A percentile compares a stretch with the other conserved stretches of the same genome.
Conservation (phyloP, 1,140 invertebrate species). For the Choristoneura fumiferana region DNA sequence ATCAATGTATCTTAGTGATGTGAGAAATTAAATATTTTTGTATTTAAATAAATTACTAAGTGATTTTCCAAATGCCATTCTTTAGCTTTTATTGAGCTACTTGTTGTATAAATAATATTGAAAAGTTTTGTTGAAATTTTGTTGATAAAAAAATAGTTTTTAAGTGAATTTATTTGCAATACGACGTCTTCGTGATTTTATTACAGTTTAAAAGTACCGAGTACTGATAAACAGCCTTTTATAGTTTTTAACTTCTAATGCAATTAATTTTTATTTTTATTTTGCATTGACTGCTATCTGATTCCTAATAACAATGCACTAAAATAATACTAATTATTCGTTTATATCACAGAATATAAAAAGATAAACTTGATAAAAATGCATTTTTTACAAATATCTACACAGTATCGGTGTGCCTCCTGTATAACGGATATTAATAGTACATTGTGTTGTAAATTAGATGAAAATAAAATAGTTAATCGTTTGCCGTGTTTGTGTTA, state of each 20-base stretch:
- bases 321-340: not conserved
- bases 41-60: conserved; percentile 48
- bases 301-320: conserved; percentile 13
- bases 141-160: conserved; percentile 26
- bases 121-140: conserved; percentile 27
- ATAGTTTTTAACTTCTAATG: not conserved
- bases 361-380: too few species aligned
- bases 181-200: not conserved
- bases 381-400: too few species aligned
- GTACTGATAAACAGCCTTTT: conserved; percentile 1
- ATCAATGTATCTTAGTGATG: conserved; percentile 29
- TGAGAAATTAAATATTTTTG: conserved; percentile 58
- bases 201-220: not conserved
- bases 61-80: conserved; percentile 56
- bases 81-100: conserved; percentile 61
- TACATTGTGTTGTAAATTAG: conserved; percentile 5
- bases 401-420: not conserved
- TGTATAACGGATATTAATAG: not conserved
- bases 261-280: not conserved
- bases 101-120: conserved; percentile 35
- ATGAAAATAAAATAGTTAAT: not conserved
- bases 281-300: conserved; percentile 21
- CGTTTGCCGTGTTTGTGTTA: conserved; percentile 5
- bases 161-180: conserved; percentile 19
- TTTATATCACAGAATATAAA: too few species aligned